Base-by-base conservation (phyloP, 2,888 invertebrate genomes). In the Amphipyra berbera region DNA sequence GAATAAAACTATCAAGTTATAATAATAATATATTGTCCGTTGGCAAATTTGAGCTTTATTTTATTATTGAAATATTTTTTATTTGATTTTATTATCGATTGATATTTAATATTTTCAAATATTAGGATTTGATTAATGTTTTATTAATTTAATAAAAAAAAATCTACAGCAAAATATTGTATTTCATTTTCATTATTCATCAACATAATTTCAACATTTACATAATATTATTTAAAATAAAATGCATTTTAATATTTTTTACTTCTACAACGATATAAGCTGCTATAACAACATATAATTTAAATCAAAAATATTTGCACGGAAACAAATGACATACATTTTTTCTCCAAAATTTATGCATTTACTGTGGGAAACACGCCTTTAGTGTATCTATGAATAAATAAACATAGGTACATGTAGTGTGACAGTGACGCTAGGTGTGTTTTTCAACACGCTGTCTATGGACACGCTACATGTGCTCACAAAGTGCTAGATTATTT, bases 291-390 rank as follows among this genome's bases (percentile, higher is more conserved):
- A 1, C 33, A 33, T 33, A 4, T 33, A 9, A 38, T n/a, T 12
- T 38, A 38, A n/a, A n/a, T 12, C 0, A 6, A 38, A n/a, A 30
- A 6, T 35, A 37, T 48, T 37, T 49, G 13, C 15, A 45, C 30
- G 44, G 2, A 27, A 33, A 21, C 12, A 44, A 35, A 35, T 44
- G 10, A 27, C 12, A 49, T 27, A 15, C 9, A 33, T 48, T 33
- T 27, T 8, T 42, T 9, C 4, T 13, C 21, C 9, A 3, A 54
- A 49, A 58, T 27, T 13, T 48, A 35, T 15, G 21, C 68, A 54
- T 73, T 67, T 35, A 45, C 61, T 70, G 74, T 53, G 55, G 69
- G 68, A 69, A 56, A 73, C 61, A 70, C 68, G 55, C 60, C 68
- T 55, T 15, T 42, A 46, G 15, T 40, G 27, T 40, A n/a, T 14